A percentile compares a stretch with the other conserved stretches of the same genome.
Conservation (phyloP, 2,797 vertebrate genomes). For the Echiichthys vipera region DNA sequence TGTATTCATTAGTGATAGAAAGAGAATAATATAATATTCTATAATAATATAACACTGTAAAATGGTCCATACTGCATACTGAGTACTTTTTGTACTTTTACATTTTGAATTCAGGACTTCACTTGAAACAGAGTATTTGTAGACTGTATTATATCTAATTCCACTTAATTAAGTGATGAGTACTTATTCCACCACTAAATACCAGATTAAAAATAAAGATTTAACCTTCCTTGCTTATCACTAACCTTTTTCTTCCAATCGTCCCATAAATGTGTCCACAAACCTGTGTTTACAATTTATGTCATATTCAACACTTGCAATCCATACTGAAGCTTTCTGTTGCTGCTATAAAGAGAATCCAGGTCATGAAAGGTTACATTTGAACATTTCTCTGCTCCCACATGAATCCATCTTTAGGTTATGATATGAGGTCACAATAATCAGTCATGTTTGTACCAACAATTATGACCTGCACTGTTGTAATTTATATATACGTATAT, state of each 20-base stretch:
- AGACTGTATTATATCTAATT: too few relatives aligned
- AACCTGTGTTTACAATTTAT: neutral
- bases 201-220: neutral
- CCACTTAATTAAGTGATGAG: too few relatives aligned
- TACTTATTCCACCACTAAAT: too few relatives aligned
- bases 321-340: slow-evolving; percentile 8
- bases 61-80: too few relatives aligned
- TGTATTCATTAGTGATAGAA: too few relatives aligned
- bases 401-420: slow-evolving; percentile 4
- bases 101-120: too few relatives aligned
- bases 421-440: neutral
- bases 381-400: slow-evolving; percentile 4
- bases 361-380: slow-evolving; percentile 1
- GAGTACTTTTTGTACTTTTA: too few relatives aligned
- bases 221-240: neutral
- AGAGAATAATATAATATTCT: too few relatives aligned
- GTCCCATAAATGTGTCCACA: neutral
- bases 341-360: slow-evolving; percentile 23
- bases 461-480: neutral
- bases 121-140: too few relatives aligned
- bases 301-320: neutral
- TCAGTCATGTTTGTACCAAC: neutral
- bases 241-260: neutral
- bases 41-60: too few relatives aligned
- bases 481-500: too few relatives aligned